These are phyloP conservation scores for Melipona quadrifasciata DNA, from an alignment of 1,140 invertebrate genomes.

Conservation along the genomic window DNA sequence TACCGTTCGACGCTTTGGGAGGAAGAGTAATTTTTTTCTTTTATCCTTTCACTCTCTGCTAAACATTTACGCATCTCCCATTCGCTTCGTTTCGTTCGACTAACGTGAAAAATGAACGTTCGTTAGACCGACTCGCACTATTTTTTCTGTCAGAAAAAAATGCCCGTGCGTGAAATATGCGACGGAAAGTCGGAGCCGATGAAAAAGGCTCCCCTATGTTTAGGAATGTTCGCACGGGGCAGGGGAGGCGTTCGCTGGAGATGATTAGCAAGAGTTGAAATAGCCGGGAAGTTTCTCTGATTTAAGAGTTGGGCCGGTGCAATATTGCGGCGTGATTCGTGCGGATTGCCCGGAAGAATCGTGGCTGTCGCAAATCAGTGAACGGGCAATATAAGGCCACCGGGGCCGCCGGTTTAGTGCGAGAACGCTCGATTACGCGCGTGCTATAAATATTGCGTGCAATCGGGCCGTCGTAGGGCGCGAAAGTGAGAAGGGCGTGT, in stretches of 20 bases:
- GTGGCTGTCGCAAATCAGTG: slow-evolving; percentile 65
- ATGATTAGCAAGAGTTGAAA: slow-evolving; percentile 64
- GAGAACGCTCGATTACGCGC: slow-evolving; percentile 68
- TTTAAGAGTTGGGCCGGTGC: slow-evolving; percentile 57
- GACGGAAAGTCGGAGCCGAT: not conserved
- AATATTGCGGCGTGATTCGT: slow-evolving; percentile 45
- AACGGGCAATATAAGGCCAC: slow-evolving; percentile 60
- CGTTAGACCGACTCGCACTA: too few species aligned
- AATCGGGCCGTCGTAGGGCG: slow-evolving; percentile 60
- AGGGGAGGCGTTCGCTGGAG: not conserved
- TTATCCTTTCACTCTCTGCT: too few species aligned
- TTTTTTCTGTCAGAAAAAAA: not conserved
- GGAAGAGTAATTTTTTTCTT: too few species aligned
- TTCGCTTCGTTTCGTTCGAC: not conserved
- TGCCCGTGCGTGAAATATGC: not conserved
- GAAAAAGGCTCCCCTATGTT: not conserved
- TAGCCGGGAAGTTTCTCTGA: slow-evolving; percentile 60
- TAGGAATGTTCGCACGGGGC: not conserved
- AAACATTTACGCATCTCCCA: too few species aligned
- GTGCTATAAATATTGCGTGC: slow-evolving; percentile 69
- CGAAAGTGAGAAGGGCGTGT: slow-evolving; percentile 61
- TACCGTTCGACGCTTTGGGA: not conserved
- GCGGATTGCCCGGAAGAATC: slow-evolving; percentile 57
- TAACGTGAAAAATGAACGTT: not conserved
- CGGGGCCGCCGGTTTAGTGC: slow-evolving; percentile 43